These are phyloP conservation scores for Cryptops parisi DNA, from an alignment of 2,888 invertebrate species.

Conservation along the genomic window DNA sequence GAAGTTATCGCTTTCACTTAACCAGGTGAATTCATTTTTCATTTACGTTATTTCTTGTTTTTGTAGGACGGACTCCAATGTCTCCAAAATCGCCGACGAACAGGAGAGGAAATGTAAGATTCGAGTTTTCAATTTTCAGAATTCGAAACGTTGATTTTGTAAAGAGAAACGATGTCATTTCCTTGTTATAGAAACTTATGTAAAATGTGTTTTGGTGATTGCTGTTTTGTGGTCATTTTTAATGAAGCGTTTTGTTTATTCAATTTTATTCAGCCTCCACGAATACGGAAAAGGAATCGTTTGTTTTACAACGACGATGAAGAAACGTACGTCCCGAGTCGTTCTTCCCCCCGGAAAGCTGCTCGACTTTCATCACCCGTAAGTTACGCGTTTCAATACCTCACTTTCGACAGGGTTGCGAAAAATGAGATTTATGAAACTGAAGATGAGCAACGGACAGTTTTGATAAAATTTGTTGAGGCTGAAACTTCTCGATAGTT, in stretches of 20 bases:
- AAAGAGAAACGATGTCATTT: too few relatives aligned
- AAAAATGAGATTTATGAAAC: too few relatives aligned
- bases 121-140: background rate
- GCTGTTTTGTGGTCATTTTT: background rate
- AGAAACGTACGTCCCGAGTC: conserved; percentile 21
- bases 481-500: too few relatives aligned
- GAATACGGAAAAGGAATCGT: conserved; percentile 76
- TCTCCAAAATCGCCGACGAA: background rate
- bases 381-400: too few relatives aligned
- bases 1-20: too few relatives aligned
- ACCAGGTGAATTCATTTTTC: background rate
- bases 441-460: too few relatives aligned
- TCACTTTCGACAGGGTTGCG: too few relatives aligned
- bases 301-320: conserved; percentile 73
- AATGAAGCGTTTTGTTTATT: background rate
- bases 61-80: background rate
- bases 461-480: too few relatives aligned
- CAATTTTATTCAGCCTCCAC: conserved; percentile 44
- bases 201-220: conserved; percentile 12
- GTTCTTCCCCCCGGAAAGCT: conserved; percentile 53
- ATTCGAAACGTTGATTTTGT: too few relatives aligned
- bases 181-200: conserved; percentile 8
- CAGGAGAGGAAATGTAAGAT: background rate
- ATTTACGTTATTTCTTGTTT: background rate
- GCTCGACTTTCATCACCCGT: conserved; percentile 41